A percentile compares a stretch with the other conserved stretches of the same genome.
Conservation (phyloP, 2,113 vertebrate species). For the Peromyscus leucopus region DNA sequence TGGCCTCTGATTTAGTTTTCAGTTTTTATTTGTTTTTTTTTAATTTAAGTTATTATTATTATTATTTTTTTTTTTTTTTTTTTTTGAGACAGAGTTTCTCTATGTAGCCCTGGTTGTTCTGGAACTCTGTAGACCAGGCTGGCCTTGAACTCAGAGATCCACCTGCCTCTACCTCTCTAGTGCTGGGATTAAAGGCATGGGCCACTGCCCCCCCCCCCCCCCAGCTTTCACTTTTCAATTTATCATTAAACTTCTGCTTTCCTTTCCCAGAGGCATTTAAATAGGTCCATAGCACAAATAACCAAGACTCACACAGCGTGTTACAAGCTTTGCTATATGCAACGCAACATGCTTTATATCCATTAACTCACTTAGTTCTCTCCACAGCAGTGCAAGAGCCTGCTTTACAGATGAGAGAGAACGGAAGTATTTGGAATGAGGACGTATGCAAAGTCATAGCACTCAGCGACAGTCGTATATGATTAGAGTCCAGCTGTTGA, state of each 20-base stretch:
- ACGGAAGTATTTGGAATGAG: neutral
- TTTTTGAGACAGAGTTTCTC: neutral
- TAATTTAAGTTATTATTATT: neutral
- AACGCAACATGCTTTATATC: neutral
- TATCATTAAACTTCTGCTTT: conserved; percentile 26
- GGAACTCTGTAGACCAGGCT: neutral
- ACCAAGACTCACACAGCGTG: neutral
- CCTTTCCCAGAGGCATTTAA: conserved; percentile 5
- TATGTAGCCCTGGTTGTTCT: neutral
- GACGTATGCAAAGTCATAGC: neutral
- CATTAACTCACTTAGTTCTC: neutral
- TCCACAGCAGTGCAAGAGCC: neutral
- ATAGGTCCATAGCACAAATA: neutral
- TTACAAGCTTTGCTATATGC: neutral
- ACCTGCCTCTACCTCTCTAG: neutral
- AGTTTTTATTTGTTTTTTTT: neutral
- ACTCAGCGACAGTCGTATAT: neutral
- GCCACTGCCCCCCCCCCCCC: neutral
- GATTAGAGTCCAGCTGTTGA: neutral
- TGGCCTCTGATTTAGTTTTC: neutral
- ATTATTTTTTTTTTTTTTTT: too few species aligned
- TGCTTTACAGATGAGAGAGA: conserved; percentile 38
- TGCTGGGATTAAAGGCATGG: neutral
- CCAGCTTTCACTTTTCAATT: neutral
- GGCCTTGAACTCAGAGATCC: neutral